Evolutionary conservation across 2,888 invertebrate genomes (phyloP), one percentile per base, ranked within the genome.

Genomic region (Amblyteles armatorius): DNA sequence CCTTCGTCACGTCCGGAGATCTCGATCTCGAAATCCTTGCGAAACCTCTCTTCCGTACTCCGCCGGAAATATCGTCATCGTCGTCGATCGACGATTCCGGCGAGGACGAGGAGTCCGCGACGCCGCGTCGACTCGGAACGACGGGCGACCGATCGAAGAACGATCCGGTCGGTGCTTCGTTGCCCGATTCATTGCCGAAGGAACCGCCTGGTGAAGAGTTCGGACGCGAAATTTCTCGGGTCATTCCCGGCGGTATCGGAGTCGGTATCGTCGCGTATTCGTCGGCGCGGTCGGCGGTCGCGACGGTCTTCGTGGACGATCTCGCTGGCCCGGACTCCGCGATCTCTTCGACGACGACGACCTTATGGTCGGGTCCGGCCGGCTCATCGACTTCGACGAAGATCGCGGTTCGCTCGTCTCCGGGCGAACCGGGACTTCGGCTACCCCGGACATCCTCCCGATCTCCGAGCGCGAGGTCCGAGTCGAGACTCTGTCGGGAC

Each of bases 251-350:
- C 3, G 93, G 93, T 40, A 93, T 91, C 3, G 93, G 93, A 0
- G 93, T 93, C 0, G 93, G 91, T 22, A 92, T 19, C 82, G 92
- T 88, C 29, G 92, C 90, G 48, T 93, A 93, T 22, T 87, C 86
- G 0, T 91, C 88, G 26, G 91, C 89, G 60, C 91, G 91, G 7
- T 87, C 87, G 1, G 90, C 90, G 6, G 85, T 79, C 26, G 72
- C 80, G 2, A 86, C 80, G 0, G 79, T 40, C 2, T 76, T 48
- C 77, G 86, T 82, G 26, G 79, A 74, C 3, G 89, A 67, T 82
- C 65, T 9, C 6, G 82, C 83, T 13, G 82, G 74, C 40, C 88
- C 85, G 5, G 69, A 55, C 48, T 87, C 81, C 6, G 76, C 69
- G 29, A 87, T 83, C 36, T 88, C 84, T 33, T 83, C 71, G 11